Percentiles rank a stretch among this genome's conserved stretches.
Conservation (phyloP, 2,113 vertebrate species). For the Rhegmatorhina hoffmannsi region DNA sequence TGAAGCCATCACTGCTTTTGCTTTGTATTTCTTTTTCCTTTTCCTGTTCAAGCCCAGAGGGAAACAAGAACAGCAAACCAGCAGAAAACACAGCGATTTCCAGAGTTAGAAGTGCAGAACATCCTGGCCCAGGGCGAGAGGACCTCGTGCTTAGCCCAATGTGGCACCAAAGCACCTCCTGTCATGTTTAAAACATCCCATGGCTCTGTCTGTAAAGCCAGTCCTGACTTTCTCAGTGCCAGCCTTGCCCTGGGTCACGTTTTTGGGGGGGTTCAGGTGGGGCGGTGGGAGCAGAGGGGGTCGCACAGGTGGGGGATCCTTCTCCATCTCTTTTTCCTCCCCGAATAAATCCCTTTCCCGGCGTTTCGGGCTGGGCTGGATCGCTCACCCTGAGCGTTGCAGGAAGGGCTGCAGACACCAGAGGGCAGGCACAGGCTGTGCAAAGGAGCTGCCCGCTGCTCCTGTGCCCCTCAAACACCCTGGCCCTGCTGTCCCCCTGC, state of each 20-base stretch:
- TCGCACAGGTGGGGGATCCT: neutral
- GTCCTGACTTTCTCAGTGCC: neutral
- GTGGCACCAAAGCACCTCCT: neutral
- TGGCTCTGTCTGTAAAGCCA: neutral
- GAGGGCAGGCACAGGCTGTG: conserved; percentile 52
- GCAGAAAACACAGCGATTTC: neutral
- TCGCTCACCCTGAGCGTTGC: neutral
- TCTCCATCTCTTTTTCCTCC: neutral
- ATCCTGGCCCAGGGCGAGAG: neutral
- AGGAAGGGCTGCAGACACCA: neutral
- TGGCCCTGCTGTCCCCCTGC: neutral
- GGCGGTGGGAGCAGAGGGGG: neutral
- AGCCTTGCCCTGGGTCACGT: accelerated
- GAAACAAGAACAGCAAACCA: neutral
- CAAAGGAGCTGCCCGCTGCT: neutral
- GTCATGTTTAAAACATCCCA: neutral
- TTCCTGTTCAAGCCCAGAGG: neutral
- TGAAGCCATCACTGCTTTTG: neutral
- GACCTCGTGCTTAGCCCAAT: neutral
- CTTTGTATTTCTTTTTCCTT: neutral
- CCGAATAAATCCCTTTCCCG: accelerated
- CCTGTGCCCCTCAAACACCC: neutral
- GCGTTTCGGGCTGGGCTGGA: neutral
- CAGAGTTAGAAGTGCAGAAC: neutral
- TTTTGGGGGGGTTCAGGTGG: neutral